Conservation (phyloP, 2,113 vertebrate genomes). For the Saimiri boliviensis region DNA sequence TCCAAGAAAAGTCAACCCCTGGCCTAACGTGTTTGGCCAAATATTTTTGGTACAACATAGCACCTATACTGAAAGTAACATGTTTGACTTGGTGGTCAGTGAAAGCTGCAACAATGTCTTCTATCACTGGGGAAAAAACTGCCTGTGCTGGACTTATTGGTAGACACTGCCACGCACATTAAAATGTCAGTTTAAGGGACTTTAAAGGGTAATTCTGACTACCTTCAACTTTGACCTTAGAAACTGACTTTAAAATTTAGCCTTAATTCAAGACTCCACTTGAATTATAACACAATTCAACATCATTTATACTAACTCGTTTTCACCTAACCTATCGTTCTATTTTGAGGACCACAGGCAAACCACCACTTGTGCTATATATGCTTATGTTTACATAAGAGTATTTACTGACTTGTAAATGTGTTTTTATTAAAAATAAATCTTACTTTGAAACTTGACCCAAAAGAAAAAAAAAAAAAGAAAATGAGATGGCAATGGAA, state of each 20-base stretch:
- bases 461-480: too few relatives aligned
- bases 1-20: not conserved
- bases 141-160: not conserved
- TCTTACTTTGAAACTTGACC: conserved; percentile 15
- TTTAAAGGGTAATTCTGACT: not conserved
- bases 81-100: not conserved
- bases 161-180: not conserved
- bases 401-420: not conserved
- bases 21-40: not conserved
- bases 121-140: not conserved
- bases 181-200: not conserved
- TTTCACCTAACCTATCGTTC: not conserved
- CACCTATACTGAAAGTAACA: not conserved
- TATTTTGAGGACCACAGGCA: not conserved
- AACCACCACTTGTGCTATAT: not conserved
- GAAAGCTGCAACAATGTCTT: not conserved
- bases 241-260: conserved; percentile 1
- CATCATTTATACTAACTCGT: conserved; percentile 12
- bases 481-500: too few relatives aligned
- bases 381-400: not conserved
- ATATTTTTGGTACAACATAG: not conserved
- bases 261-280: not conserved
- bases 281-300: not conserved
- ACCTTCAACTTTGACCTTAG: not conserved
- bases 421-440: conserved; percentile 50